Base-by-base conservation (phyloP, 2,797 vertebrate species). In the Trachops cirrhosus region DNA sequence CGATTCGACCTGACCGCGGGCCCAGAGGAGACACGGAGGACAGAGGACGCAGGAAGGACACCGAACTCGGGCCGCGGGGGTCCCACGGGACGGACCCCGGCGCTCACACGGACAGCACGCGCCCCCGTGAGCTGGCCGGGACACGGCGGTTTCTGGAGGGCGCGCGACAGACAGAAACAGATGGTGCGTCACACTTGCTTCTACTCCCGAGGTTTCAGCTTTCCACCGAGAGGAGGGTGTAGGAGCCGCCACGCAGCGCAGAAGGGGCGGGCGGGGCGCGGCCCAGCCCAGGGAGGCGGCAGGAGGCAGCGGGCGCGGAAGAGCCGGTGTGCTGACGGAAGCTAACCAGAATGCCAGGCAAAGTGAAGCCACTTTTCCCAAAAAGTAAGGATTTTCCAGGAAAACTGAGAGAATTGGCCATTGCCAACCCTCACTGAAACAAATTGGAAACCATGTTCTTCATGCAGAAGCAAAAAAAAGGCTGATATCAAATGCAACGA, bases 141-240 rank as follows among this genome's bases (percentile, higher is more conserved):
- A 24, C 22, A 1, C 6, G 16, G 68, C 6, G 10, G 32, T 24
- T 14, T 5, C 62, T 6, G 16, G 9, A 32, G 79, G 68, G 32
- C 16, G 15, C 26, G 29, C 2, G 29, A 14, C 19, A 2, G 29
- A 14, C 19, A 9, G 52, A 32, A 5, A 32, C 12, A 0, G 6
- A 21, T 14, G 2, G 18, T 15, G 54, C 50, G 2, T 19, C 6
- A 8, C 0, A 3, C 32, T 26, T 11, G 46, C 22, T 68, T 89
- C 90, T 8, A 22, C 39, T 80, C 67, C 26, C 64, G 21, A 16
- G 19, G 44, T 3, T 41, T 71, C 54, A 5, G 18, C 62, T 91
- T 19, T 44, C 75, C 37, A 50, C 7, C 34, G 64, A 14, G 29
- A 59, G 57, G 10, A 29, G 57, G 57, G 57, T 12, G 24, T 10